Base-by-base conservation (phyloP, 2,797 vertebrate species). In the Stomatorhinus walkeri region DNA sequence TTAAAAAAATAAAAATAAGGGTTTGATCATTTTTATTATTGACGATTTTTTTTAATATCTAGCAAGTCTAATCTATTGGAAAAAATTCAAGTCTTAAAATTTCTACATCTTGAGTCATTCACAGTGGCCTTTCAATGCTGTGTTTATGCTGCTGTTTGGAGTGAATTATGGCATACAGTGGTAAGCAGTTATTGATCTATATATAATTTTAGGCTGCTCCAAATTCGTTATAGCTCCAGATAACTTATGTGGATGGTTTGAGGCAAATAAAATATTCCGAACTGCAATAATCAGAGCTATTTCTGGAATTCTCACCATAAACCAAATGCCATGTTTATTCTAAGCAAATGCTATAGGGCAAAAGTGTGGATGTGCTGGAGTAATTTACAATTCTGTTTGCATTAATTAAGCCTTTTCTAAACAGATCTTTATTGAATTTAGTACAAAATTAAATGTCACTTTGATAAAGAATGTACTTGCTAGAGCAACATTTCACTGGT, bases 1-100 rank as follows among this genome's bases (percentile, higher is more conserved):
- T 96, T 95, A 95, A 96, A 88, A 95, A 94, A 93, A 93, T 95
- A 94, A 96, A 96, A 95, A 94, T 94, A 96, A 96, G 94, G 94
- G 92, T 94, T 87, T 87, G 56, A 87, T 54, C 87, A 87, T 68
- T 48, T 46, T 87, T 49, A 24, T 49, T 24, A 84, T 28, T 49
- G 10, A 51, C 32, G 24, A 51, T 87, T 43, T 56, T 87, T 54
- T 68, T 68, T 64, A 64, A 87, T 64, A 12, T 40, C 59, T 64
- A 46, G 32, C 32, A 68, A 64, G 19, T 36, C 32, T 36, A 12
- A 40, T 22, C 4, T 14, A 14, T 36, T 56, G 24, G 52, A 28
- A 52, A 32, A 49, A 54, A 51, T 54, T 56, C 9, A 46, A 84
- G 81, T 46, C 43, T 84, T n/a, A 49, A 81, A 46, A n/a, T 83